Evolutionary conservation across 1,140 invertebrate species (phyloP).

Genomic region (Rhopalosiphum maidis): DNA sequence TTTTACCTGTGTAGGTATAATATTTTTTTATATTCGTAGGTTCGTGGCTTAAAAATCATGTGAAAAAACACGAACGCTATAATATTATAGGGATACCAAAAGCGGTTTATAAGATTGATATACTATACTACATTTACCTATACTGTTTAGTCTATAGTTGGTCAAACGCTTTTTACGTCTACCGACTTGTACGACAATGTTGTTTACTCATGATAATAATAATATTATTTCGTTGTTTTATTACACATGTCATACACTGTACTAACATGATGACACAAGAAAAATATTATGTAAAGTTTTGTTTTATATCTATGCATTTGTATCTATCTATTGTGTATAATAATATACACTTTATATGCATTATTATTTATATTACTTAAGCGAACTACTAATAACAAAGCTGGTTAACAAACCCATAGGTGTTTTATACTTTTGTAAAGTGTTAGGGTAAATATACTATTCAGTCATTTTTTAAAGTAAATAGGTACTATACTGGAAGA

Average conservation of each 20-base stretch:
- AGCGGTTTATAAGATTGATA: conserved; percentile 1
- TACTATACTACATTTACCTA: no score
- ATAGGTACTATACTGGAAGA: not conserved
- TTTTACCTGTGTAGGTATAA: not conserved
- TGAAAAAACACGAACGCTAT: not conserved
- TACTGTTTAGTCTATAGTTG: not conserved
- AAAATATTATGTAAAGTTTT: not conserved
- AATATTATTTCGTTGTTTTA: not conserved
- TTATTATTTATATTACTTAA: not conserved
- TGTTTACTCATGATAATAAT: not conserved
- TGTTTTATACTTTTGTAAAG: not conserved
- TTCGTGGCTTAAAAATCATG: not conserved
- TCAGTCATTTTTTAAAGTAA: not conserved
- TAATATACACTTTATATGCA: conserved; percentile 7
- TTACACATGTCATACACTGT: not conserved
- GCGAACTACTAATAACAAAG: not conserved
- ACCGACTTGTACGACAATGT: not conserved
- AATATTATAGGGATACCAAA: not conserved
- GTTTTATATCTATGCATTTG: not conserved
- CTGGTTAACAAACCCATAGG: not conserved
- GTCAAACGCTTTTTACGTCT: not conserved
- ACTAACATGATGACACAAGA: not conserved
- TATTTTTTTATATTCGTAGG: not conserved
- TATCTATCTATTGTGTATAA: not conserved
- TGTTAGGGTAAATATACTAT: not conserved